Evolutionary conservation across 2,797 vertebrate species (phyloP).

Genomic region (Liparis tanakae): DNA sequence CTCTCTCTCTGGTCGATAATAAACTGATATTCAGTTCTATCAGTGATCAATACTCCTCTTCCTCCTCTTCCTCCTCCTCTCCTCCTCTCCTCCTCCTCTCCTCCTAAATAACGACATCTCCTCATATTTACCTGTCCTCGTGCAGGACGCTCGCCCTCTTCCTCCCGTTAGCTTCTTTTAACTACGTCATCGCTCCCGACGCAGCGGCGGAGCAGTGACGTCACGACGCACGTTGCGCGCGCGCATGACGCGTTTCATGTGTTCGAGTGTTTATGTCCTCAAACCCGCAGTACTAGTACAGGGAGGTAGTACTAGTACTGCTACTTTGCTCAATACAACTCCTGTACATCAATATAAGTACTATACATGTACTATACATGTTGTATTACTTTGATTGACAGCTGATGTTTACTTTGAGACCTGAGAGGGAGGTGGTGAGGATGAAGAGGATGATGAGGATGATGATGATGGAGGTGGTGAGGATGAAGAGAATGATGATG

Average conservation of each 20-base stretch:
- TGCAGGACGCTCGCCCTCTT: slow-evolving; percentile 58
- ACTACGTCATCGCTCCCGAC: slow-evolving; percentile 33
- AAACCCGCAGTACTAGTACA: too few species aligned
- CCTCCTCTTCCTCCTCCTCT: not conserved
- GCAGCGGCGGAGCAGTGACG: slow-evolving; percentile 25
- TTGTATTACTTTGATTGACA: not conserved
- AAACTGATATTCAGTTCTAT: not conserved
- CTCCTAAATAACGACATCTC: slow-evolving; percentile 4
- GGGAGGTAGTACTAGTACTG: too few species aligned
- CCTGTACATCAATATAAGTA: not conserved
- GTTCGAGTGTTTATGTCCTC: too few species aligned
- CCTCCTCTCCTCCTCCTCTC: too few species aligned
- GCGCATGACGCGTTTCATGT: too few species aligned
- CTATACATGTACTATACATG: not conserved
- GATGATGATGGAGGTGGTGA: too few species aligned
- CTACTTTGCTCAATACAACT: too few species aligned
- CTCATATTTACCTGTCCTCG: slow-evolving; percentile 61
- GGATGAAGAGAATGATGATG: not conserved
- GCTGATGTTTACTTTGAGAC: not conserved
- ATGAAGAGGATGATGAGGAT: too few species aligned
- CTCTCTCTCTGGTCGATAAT: not conserved
- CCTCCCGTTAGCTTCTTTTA: slow-evolving; percentile 32
- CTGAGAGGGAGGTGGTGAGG: too few species aligned
- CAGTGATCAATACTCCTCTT: not conserved
- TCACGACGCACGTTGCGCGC: slow-evolving; percentile 42